A percentile compares a stretch with the other conserved stretches of the same genome.
Evolutionary conservation across 1,140 invertebrate genomes (phyloP).

Genomic region (Neotoxoptera formosana): DNA sequence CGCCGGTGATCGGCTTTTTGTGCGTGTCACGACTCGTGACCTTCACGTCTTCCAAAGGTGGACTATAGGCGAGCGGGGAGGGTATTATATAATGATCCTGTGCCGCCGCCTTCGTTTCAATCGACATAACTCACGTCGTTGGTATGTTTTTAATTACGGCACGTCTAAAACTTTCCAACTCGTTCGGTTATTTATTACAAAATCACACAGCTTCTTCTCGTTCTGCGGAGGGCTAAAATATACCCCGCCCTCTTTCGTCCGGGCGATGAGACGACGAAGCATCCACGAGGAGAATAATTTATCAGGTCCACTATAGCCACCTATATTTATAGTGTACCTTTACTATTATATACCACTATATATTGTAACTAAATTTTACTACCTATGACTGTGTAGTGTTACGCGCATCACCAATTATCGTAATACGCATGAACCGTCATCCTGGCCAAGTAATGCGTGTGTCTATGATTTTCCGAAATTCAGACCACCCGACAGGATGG

Average conservation of each 20-base stretch:
- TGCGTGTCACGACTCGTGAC: background rate
- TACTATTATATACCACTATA: background rate
- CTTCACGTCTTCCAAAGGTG: background rate
- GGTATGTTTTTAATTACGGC: slow-evolving; percentile 34
- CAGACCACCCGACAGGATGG: background rate
- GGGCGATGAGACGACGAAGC: background rate
- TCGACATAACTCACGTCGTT: background rate
- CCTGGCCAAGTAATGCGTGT: background rate
- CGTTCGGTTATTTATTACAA: slow-evolving; percentile 30
- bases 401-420: background rate
- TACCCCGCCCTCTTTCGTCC: no score
- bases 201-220: background rate
- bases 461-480: background rate
- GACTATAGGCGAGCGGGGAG: background rate
- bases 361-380: background rate
- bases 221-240: background rate
- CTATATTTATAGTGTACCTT: background rate
- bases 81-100: slow-evolving; percentile 22
- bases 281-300: background rate
- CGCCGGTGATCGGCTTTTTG: background rate
- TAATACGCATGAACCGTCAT: background rate
- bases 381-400: background rate
- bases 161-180: background rate
- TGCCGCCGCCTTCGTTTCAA: background rate
- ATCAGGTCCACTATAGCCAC: background rate